Evolutionary conservation across 2,113 vertebrate species (phyloP).

Genomic region (Coryphaenoides rupestris): DNA sequence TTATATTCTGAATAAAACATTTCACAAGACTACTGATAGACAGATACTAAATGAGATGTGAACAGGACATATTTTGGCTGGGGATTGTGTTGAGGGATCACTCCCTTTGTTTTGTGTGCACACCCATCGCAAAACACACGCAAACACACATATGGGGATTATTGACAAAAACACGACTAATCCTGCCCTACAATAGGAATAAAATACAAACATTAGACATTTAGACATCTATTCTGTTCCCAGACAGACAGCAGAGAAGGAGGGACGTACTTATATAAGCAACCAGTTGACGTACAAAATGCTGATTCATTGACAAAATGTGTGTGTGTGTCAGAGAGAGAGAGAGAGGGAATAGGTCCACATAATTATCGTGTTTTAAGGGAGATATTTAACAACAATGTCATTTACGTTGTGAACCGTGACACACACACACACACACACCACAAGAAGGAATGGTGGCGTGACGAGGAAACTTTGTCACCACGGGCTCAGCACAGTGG

Average conservation of each 20-base stretch:
- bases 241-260: not conserved
- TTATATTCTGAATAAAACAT: too few species aligned
- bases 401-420: not conserved
- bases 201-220: slow-evolving; percentile 26
- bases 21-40: too few species aligned
- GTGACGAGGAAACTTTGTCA: slow-evolving; percentile 23
- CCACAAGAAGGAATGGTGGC: not conserved
- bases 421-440: slow-evolving; percentile 1
- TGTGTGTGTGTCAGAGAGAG: too few species aligned
- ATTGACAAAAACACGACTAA: slow-evolving; percentile 4
- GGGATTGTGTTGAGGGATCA: slow-evolving; percentile 11
- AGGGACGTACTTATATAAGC: not conserved
- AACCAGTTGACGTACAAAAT: not conserved
- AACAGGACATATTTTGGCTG: too few species aligned
- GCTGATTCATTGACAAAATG: too few species aligned
- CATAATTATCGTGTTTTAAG: too few species aligned
- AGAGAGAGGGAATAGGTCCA: not conserved
- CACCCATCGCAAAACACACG: not conserved
- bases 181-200: not conserved
- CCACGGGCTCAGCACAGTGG: slow-evolving; percentile 14
- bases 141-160: slow-evolving; percentile 23
- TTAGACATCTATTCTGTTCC: slow-evolving; percentile 12
- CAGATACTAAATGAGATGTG: too few species aligned
- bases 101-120: slow-evolving; percentile 18
- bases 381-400: not conserved